Percentiles rank a stretch among this genome's conserved stretches.
phyloP scores from a whole-genome alignment of 2,797 vertebrate genomes.

The Percopsis omiscomaycus region DNA sequence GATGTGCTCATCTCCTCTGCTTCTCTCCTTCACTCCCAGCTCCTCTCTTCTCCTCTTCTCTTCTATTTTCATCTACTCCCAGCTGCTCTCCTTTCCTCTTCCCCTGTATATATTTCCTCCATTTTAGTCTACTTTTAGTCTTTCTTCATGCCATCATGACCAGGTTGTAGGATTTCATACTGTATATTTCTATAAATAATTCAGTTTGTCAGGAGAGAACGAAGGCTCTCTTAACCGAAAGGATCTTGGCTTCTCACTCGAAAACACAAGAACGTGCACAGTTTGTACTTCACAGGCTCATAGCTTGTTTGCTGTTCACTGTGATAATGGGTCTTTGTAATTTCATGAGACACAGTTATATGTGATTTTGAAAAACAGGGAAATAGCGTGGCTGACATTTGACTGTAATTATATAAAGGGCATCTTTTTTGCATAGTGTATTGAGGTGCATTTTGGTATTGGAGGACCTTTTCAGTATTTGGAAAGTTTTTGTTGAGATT shows the following conservation, averaged over 20 bases:
- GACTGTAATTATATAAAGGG: conserved; percentile 5
- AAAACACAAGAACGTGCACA: not conserved
- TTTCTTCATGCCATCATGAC: no score
- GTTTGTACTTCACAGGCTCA: not conserved
- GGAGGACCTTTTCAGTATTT: not conserved
- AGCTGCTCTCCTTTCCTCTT: conserved; percentile 10
- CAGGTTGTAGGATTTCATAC: no score
- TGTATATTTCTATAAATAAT: no score
- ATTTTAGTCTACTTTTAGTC: no score
- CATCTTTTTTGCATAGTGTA: conserved; percentile 16
- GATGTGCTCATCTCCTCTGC: conserved; percentile 9
- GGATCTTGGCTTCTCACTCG: not conserved
- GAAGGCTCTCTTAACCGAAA: not conserved
- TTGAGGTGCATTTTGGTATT: not conserved
- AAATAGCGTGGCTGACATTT: conserved; percentile 14
- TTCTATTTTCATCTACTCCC: no score
- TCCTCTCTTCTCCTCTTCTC: conserved; percentile 9
- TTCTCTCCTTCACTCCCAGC: not conserved
- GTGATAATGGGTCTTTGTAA: not conserved
- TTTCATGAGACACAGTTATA: conserved; percentile 10
- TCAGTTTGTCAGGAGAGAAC: not conserved
- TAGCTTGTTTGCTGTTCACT: not conserved
- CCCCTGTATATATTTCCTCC: not conserved
- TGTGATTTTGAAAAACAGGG: not conserved
- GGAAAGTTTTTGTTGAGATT: not conserved